Evolutionary conservation across 1,140 invertebrate species (phyloP), one percentile per base, ranked within the genome.

Genomic region (Daktulosphaira vitifoliae): DNA sequence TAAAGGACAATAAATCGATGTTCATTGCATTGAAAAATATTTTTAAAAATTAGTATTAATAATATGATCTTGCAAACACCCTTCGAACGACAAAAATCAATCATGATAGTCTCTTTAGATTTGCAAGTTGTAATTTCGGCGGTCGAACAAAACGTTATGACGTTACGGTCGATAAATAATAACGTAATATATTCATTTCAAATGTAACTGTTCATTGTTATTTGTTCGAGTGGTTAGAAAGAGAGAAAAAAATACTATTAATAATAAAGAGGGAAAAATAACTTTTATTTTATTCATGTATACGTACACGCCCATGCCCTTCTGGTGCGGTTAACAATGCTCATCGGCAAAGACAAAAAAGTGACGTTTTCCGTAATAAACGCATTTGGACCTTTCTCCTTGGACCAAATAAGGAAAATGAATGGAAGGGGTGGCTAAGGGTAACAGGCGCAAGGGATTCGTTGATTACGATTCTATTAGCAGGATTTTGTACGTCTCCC

Each of bases 381-480:
- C 39, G 54, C 37, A 18, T 46, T 42, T 15, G 29, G 5, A 33
- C 29, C n/a, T n/a, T n/a, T n/a, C n/a, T 33, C 11, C 29, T 33
- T 11, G 29, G 29, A 11, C 11, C 11, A 33, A 33, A 11, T 33
- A 11, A 11, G 29, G 29, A 11, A 11, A 33, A 11, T 33, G 29
- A 33, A 5, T 11, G 29, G 29, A 33, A 33, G 11, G 29, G 29
- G 29, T 11, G 51, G 18, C 52, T 26, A 26, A 53, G 29, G 16
- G n/a, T n/a, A n/a, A n/a, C 9, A 1, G 37, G 37, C 37, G n/a
- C 18, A 23, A 59, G 54, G 54, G 23, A 6, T 1, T 33, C 11
- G 53, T 56, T 44, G 54, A 59, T 59, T 59, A 44, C 54, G 54
- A 59, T 59, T 59, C 54, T 59, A 59, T 59, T 59, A 59, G 54